Conservation (phyloP, 2,888 invertebrate genomes). For the Nomada fabriciana region DNA sequence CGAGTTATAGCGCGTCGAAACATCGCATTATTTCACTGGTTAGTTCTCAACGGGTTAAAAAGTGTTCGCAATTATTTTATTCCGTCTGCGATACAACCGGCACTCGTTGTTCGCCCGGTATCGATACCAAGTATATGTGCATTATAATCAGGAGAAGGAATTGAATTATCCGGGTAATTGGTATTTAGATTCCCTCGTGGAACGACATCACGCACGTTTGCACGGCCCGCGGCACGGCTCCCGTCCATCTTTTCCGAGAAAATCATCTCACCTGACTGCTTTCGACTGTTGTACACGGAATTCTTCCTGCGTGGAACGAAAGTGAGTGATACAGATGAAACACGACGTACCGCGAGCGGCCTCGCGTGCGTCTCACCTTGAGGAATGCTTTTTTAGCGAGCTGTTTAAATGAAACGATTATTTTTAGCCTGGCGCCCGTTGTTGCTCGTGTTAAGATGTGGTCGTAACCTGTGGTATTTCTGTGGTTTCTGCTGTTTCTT, state of each 20-base stretch:
- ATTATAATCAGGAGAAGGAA: too few relatives aligned
- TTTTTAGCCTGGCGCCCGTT: constrained; percentile 18
- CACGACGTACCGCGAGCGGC: not conserved
- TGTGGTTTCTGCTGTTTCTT: too few relatives aligned
- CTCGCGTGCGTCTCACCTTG: constrained; percentile 27
- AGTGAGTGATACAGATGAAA: constrained; percentile 25
- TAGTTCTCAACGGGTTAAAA: too few relatives aligned
- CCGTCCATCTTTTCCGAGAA: constrained; percentile 7
- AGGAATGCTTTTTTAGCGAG: constrained; percentile 22
- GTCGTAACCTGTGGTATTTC: constrained; percentile 4
- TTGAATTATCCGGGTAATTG: too few relatives aligned
- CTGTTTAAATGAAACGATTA: constrained; percentile 29
- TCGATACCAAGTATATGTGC: too few relatives aligned
- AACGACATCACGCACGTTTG: constrained; percentile 35
- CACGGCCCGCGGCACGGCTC: constrained; percentile 11
- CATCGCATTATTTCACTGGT: too few relatives aligned
- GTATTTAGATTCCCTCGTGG: not conserved
- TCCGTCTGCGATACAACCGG: too few relatives aligned
- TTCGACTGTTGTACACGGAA: not conserved
- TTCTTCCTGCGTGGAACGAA: not conserved
- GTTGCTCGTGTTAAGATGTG: not conserved
- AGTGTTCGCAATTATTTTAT: too few relatives aligned
- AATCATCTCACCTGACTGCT: not conserved
- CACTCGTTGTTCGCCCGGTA: too few relatives aligned
- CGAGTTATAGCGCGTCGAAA: too few relatives aligned